These are phyloP conservation scores for Elgaria multicarinata DNA, from an alignment of 2,113 vertebrate genomes.

Conservation along the genomic window DNA sequence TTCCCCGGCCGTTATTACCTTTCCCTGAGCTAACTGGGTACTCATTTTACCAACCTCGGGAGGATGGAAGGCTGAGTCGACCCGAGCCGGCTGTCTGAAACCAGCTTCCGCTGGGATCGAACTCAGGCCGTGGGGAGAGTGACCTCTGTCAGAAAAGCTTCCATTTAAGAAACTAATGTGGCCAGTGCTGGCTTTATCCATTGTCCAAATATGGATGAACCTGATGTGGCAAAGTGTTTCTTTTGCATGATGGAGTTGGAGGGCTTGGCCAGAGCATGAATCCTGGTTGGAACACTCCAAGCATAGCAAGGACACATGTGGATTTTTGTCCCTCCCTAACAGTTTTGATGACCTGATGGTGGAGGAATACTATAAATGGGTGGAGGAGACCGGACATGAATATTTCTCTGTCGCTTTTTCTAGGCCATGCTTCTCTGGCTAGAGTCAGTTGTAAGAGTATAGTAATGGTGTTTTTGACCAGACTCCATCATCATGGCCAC, in stretches of 20 bases:
- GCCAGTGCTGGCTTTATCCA: constrained; percentile 82
- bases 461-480: background rate
- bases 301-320: constrained; percentile 71
- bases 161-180: constrained; percentile 66
- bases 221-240: constrained; percentile 82
- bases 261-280: constrained; percentile 82
- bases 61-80: too few relatives aligned
- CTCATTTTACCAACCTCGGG: too few relatives aligned
- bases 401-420: background rate
- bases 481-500: background rate
- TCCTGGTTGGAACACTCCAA: constrained; percentile 80
- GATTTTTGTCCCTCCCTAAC: constrained; percentile 76
- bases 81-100: too few relatives aligned
- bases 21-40: too few relatives aligned
- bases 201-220: constrained; percentile 75
- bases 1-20: too few relatives aligned
- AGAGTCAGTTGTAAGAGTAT: background rate
- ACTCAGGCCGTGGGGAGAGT: too few relatives aligned
- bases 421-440: background rate
- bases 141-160: background rate
- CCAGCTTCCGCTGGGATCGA: too few relatives aligned
- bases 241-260: constrained; percentile 85
- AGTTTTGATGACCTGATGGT: constrained; percentile 76
- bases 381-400: background rate
- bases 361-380: constrained; percentile 72